Evolutionary conservation across 2,797 vertebrate genomes (phyloP).

Genomic region (Enoplosus armatus): DNA sequence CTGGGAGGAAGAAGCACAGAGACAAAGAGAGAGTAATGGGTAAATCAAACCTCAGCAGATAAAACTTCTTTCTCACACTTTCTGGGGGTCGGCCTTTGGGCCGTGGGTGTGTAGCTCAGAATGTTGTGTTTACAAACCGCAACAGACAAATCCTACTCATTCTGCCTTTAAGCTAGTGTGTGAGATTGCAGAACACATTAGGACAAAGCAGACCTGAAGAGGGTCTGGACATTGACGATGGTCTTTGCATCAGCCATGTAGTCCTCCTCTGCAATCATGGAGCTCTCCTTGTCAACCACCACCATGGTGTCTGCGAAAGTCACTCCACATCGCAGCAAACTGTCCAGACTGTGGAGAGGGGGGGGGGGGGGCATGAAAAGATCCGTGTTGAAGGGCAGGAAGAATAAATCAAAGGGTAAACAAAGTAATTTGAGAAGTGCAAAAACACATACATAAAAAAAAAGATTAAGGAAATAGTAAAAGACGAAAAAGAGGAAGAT

Average conservation of each 20-base stretch:
- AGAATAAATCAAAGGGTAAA: constrained; percentile 5
- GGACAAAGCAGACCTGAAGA: constrained; percentile 83
- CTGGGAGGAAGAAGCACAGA: constrained; percentile 63
- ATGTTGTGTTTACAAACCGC: no score
- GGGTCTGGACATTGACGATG: constrained; percentile 90
- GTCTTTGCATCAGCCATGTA: constrained; percentile 92
- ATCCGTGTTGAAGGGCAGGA: not conserved
- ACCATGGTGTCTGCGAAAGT: constrained; percentile 91
- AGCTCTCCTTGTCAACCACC: constrained; percentile 91
- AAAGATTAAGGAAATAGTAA: not conserved
- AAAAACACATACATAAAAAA: not conserved
- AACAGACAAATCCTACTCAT: no score
- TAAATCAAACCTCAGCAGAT: not conserved
- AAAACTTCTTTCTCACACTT: no score
- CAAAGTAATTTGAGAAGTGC: not conserved
- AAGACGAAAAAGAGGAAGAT: not conserved
- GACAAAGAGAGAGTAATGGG: not conserved
- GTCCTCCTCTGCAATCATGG: constrained; percentile 91
- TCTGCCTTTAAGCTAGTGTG: not conserved
- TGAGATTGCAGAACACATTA: not conserved
- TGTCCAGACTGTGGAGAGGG: constrained; percentile 83
- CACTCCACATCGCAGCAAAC: constrained; percentile 88
- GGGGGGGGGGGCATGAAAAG: not conserved
- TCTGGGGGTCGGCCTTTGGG: no score
- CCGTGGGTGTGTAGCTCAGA: no score